Conservation (phyloP, 2,888 invertebrate species). For the Philhelius pedissequus region DNA sequence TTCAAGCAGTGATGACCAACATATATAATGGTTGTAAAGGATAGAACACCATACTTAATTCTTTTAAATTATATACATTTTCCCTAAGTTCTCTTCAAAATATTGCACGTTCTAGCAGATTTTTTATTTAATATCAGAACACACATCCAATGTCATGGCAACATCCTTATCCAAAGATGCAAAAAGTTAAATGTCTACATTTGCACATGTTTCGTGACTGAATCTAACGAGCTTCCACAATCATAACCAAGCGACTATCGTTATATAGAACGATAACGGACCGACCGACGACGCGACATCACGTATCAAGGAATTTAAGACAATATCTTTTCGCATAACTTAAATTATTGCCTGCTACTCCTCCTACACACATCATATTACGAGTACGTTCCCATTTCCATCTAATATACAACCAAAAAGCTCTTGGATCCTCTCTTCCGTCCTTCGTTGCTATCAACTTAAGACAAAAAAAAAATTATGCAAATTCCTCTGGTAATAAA, state of each 20-base stretch:
- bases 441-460: slow-evolving; percentile 1
- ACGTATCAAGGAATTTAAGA: slow-evolving; percentile 9
- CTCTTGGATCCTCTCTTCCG: not conserved
- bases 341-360: not conserved
- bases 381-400: not conserved
- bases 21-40: no score
- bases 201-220: slow-evolving; percentile 7
- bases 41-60: no score
- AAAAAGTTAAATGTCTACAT: slow-evolving; percentile 10
- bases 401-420: not conserved
- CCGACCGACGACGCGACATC: not conserved
- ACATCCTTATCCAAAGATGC: not conserved
- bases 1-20: not conserved
- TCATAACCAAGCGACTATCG: no score
- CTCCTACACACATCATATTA: not conserved
- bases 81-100: not conserved
- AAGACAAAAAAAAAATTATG: slow-evolving; percentile 37
- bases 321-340: slow-evolving; percentile 14
- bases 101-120: not conserved
- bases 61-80: no score
- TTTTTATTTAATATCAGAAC: not conserved
- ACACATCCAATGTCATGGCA: not conserved
- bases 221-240: not conserved
- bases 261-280: not conserved
- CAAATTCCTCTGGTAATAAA: slow-evolving; percentile 55